These are phyloP conservation scores for Caiman crocodilus DNA, from an alignment of 2,797 vertebrate species.

Conservation along the genomic window DNA sequence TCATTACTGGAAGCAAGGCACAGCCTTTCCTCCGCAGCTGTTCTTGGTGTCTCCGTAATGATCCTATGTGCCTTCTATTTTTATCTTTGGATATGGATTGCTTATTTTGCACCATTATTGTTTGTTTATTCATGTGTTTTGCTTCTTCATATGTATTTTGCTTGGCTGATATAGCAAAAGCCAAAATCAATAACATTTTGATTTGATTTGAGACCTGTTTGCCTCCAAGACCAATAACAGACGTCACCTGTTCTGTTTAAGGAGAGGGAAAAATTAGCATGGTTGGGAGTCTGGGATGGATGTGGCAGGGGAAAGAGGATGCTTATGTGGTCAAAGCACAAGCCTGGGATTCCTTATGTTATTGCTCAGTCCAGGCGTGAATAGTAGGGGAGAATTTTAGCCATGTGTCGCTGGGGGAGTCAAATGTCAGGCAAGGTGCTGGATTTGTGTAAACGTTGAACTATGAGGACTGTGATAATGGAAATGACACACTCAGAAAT, in stretches of 20 bases:
- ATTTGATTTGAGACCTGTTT: background rate
- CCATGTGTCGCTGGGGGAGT: background rate
- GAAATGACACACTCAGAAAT: conserved; percentile 1
- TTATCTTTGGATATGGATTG: background rate
- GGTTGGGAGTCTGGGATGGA: background rate
- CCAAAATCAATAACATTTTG: background rate
- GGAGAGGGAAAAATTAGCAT: background rate
- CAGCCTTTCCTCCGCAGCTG: background rate
- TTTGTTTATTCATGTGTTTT: conserved; percentile 21
- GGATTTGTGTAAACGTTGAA: background rate
- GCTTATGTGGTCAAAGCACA: background rate
- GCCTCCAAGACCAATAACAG: background rate
- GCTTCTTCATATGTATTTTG: background rate
- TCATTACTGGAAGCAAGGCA: background rate
- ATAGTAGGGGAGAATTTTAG: background rate
- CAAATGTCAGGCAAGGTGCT: background rate
- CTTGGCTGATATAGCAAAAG: conserved; percentile 1
- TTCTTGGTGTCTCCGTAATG: rapidly evolving
- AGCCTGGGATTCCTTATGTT: background rate
- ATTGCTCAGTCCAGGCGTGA: background rate
- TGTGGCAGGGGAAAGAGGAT: background rate
- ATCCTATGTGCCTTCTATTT: background rate
- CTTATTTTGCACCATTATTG: background rate
- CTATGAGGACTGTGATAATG: background rate
- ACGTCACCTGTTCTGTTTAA: background rate